Conservation (phyloP, 1,140 invertebrate genomes). For the Sminthurinus signatus region DNA sequence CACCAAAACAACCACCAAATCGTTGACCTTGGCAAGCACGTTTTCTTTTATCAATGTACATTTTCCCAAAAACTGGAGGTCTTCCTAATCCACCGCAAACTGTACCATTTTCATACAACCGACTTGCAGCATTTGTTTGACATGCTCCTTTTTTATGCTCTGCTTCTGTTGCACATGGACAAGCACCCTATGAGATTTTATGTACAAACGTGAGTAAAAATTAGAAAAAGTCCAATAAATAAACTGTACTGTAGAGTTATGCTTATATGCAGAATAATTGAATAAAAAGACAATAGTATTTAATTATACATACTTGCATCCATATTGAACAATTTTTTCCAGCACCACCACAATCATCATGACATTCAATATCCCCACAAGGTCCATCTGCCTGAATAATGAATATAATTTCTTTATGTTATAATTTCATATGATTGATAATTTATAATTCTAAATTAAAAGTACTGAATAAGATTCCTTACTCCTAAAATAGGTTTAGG, state of each 20-base stretch:
- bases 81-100: slow-evolving; percentile 28
- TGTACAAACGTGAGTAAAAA: no score
- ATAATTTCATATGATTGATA: no score
- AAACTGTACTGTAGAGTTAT: no score
- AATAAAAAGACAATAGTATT: no score
- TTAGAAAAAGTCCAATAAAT: no score
- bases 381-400: slow-evolving; percentile 40
- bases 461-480: no score
- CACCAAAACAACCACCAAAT: slow-evolving; percentile 29
- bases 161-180: slow-evolving; percentile 36
- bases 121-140: slow-evolving; percentile 25
- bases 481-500: slow-evolving; percentile 29
- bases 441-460: no score
- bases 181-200: slow-evolving; percentile 5
- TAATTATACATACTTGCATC: no score
- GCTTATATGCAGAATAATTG: no score
- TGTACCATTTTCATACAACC: slow-evolving; percentile 37
- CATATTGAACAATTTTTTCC: no score
- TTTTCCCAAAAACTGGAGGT: slow-evolving; percentile 31
- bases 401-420: no score
- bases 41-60: slow-evolving; percentile 21
- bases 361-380: background rate
- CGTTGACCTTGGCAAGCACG: slow-evolving; percentile 22
- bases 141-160: slow-evolving; percentile 26
- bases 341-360: no score